Evolutionary conservation across 2,113 vertebrate species (phyloP).

Genomic region (Tachysurus fulvidraco): DNA sequence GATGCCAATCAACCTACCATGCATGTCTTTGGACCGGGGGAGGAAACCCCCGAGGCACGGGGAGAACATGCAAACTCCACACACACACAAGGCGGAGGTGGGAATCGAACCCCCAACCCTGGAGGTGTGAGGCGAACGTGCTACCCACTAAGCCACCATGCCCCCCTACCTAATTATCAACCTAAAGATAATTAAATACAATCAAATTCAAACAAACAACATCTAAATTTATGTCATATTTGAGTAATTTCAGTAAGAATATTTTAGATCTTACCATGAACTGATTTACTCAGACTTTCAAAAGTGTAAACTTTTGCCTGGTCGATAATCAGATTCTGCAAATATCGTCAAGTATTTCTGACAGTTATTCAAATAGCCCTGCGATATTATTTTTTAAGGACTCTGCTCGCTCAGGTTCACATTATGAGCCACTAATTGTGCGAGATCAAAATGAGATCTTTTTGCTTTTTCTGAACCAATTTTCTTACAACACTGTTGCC

Average conservation of each 20-base stretch:
- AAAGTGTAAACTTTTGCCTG: neutral
- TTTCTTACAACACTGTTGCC: conserved; percentile 64
- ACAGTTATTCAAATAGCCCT: neutral
- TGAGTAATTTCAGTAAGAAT: conserved; percentile 37
- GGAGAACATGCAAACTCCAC: no score
- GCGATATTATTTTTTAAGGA: neutral
- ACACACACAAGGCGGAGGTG: no score
- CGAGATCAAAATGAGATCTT: conserved; percentile 16
- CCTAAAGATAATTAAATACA: no score
- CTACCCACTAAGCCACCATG: no score
- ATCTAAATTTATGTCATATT: conserved; percentile 54
- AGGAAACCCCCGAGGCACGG: no score
- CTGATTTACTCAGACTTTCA: neutral
- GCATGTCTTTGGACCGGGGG: no score
- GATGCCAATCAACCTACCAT: no score
- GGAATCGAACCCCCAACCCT: no score
- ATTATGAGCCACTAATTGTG: neutral
- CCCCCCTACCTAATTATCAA: no score
- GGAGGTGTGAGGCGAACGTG: no score
- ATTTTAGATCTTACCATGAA: conserved; percentile 36
- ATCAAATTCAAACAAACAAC: neutral
- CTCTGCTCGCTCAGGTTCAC: neutral
- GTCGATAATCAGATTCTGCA: conserved; percentile 4
- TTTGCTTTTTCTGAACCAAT: conserved; percentile 69
- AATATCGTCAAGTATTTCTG: neutral